phyloP scores from a whole-genome alignment of 2,113 vertebrate species.

The Caranx ignobilis region DNA sequence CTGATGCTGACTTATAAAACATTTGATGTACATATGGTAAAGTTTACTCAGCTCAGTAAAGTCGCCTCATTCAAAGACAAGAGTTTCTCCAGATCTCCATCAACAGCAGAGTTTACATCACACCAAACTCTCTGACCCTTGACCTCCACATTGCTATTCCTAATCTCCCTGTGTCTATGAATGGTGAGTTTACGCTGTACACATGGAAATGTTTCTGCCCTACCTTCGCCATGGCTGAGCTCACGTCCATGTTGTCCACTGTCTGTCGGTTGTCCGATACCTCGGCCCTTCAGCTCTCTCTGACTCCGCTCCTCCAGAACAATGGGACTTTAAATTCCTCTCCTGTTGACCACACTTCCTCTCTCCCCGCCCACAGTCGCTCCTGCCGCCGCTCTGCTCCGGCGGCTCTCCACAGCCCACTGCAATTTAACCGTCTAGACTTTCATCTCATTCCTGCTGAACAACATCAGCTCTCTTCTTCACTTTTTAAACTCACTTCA shows the following conservation, averaged over 20 bases:
- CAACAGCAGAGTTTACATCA: not conserved
- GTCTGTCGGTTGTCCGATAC: not conserved
- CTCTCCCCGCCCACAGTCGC: conserved; percentile 58
- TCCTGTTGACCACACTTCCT: conserved; percentile 71
- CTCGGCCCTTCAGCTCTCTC: conserved; percentile 7
- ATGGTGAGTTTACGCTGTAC: not conserved
- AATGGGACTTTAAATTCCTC: conserved; percentile 76
- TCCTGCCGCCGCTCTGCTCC: conserved; percentile 21
- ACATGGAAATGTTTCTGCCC: conserved; percentile 30
- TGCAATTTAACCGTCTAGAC: conserved; percentile 40
- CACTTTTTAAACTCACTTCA: not conserved
- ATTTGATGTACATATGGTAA: too few relatives aligned
- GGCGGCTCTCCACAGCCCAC: conserved; percentile 26
- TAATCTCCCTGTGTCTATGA: not conserved
- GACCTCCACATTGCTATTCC: conserved; percentile 6
- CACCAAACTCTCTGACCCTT: conserved; percentile 26
- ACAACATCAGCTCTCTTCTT: conserved; percentile 4
- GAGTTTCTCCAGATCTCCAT: not conserved
- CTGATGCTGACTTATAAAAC: too few relatives aligned
- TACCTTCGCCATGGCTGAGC: conserved; percentile 77
- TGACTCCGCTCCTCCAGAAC: conserved; percentile 60
- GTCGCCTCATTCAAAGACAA: not conserved
- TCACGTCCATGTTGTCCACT: conserved; percentile 63
- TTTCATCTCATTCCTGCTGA: conserved; percentile 20
- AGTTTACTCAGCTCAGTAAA: not conserved